Evolutionary conservation across 2,113 vertebrate species (phyloP).

Genomic region (Strix aluco): DNA sequence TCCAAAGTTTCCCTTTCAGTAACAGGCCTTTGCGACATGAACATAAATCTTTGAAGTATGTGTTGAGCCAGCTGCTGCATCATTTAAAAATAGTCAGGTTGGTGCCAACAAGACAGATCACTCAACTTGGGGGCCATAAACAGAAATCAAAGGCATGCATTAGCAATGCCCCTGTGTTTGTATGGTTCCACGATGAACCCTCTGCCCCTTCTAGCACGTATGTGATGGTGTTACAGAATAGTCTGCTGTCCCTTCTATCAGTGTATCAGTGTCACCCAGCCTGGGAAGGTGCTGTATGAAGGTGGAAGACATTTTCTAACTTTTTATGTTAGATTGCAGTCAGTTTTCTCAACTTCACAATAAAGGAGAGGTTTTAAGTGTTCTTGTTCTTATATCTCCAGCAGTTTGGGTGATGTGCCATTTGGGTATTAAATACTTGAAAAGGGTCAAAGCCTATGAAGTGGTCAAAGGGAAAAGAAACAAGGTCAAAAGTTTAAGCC

Average conservation of each 20-base stretch:
- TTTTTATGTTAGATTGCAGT: neutral
- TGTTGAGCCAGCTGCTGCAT: slow-evolving; percentile 69
- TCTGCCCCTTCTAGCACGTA: slow-evolving; percentile 16
- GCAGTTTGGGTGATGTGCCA: slow-evolving; percentile 32
- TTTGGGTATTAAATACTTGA: slow-evolving; percentile 32
- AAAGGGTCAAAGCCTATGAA: slow-evolving; percentile 34
- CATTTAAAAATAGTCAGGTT: slow-evolving; percentile 74
- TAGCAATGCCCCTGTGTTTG: slow-evolving; percentile 38
- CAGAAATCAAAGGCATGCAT: slow-evolving; percentile 71
- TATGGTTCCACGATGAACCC: neutral
- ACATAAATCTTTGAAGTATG: slow-evolving; percentile 69
- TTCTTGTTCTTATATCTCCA: neutral
- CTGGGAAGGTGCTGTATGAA: neutral
- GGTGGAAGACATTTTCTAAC: neutral
- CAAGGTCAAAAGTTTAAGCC: slow-evolving; percentile 72
- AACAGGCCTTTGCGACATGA: neutral
- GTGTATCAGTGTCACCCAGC: neutral
- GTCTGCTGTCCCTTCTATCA: slow-evolving; percentile 26
- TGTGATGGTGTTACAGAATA: slow-evolving; percentile 18
- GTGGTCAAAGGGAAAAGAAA: slow-evolving; percentile 52
- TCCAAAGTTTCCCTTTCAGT: slow-evolving; percentile 33
- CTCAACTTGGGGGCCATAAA: slow-evolving; percentile 65
- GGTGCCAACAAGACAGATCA: slow-evolving; percentile 73
- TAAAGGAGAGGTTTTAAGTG: neutral
- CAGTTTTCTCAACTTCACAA: neutral